Percentiles rank a stretch among this genome's conserved stretches.
Conservation (phyloP, 2,888 invertebrate genomes). For the Sphecodes monilicornis region DNA sequence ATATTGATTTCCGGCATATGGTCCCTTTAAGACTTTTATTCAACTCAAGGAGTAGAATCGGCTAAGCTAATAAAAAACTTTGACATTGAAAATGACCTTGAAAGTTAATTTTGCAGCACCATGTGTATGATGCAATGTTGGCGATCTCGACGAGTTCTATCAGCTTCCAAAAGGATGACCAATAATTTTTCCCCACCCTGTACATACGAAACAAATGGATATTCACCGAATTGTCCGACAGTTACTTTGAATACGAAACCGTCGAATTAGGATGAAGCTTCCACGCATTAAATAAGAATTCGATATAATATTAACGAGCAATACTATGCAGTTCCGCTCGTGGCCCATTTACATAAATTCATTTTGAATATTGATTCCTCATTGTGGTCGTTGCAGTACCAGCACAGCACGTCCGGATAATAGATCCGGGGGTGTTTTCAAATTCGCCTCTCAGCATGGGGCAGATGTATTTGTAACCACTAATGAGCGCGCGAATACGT, state of each 20-base stretch:
- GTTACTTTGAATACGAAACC: not conserved
- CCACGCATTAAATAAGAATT: constrained; percentile 7
- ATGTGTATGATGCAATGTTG: too few relatives aligned
- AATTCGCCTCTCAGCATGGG: constrained; percentile 33
- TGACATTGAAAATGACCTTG: too few relatives aligned
- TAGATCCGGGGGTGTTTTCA: constrained; percentile 53
- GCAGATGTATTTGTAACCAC: constrained; percentile 41
- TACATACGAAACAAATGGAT: not conserved
- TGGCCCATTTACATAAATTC: constrained; percentile 53
- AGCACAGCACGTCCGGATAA: constrained; percentile 44
- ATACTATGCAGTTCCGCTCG: not conserved
- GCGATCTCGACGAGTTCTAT: too few relatives aligned
- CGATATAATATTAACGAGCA: constrained; percentile 4
- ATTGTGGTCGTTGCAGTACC: constrained; percentile 45
- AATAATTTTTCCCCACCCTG: too few relatives aligned
- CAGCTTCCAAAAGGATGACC: too few relatives aligned
- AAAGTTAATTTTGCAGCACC: too few relatives aligned
- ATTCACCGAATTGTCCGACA: not conserved
- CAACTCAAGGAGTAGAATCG: too few relatives aligned
- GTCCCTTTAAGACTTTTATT: too few relatives aligned
- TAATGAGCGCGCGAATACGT: constrained; percentile 43
- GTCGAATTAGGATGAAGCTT: constrained; percentile 12
- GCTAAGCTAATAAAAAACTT: too few relatives aligned
- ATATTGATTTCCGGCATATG: too few relatives aligned
- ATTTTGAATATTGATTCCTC: constrained; percentile 60